phyloP scores from a whole-genome alignment of 2,797 vertebrate genomes.

The Carduelis carduelis region DNA sequence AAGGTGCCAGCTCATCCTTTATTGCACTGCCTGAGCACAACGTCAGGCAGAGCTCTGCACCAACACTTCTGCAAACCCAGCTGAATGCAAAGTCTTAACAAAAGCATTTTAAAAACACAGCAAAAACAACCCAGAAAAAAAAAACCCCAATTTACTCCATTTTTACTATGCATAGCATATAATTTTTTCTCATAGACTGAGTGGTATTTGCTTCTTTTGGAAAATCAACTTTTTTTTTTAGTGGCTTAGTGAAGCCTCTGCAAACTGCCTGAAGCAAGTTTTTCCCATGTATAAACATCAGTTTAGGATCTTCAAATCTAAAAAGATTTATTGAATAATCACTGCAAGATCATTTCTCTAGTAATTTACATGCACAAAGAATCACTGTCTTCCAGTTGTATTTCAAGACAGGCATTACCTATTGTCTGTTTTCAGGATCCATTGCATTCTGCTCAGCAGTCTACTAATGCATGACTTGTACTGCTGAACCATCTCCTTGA shows the following conservation, averaged over 20 bases:
- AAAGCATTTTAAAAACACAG: neutral
- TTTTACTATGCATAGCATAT: neutral
- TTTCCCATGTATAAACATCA: neutral
- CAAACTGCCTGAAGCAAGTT: neutral
- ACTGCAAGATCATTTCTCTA: neutral
- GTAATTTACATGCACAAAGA: neutral
- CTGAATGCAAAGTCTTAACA: neutral
- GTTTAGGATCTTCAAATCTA: neutral
- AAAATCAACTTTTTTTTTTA: neutral
- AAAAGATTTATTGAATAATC: neutral
- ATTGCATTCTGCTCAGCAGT: neutral
- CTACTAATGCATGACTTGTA: neutral
- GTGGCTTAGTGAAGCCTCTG: neutral
- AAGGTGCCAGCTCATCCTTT: neutral
- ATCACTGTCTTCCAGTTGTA: neutral
- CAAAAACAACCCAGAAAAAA: neutral
- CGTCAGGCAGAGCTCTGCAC: neutral
- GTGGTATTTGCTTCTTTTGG: neutral
- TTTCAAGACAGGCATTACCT: neutral
- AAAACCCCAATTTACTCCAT: fast-evolving
- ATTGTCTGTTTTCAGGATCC: neutral
- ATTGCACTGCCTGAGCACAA: neutral
- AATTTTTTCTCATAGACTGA: neutral
- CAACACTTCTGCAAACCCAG: neutral
- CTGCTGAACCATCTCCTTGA: neutral